Conservation (phyloP, 2,888 invertebrate genomes). For the Sarcophaga variegata region DNA sequence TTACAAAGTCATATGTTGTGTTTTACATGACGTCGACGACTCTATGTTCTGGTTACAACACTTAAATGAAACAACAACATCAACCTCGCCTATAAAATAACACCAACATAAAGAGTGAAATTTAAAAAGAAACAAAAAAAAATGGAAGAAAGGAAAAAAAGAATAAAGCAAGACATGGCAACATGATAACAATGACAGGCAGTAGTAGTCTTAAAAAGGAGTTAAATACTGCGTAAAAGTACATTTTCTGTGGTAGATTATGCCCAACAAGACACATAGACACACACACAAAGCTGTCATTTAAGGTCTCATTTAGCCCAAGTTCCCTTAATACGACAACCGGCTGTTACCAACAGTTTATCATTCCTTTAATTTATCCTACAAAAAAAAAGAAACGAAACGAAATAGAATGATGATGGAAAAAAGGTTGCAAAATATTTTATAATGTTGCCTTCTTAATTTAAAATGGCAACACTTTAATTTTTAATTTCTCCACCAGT, state of each 20-base stretch:
- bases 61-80: constrained; percentile 31
- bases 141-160: background rate
- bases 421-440: constrained; percentile 49
- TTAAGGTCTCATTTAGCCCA: constrained; percentile 52
- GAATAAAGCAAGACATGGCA: constrained; percentile 1
- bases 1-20: constrained; percentile 66
- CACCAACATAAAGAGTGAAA: background rate
- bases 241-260: constrained; percentile 48
- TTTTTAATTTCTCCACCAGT: constrained; percentile 35
- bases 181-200: constrained; percentile 41
- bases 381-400: background rate
- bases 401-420: background rate
- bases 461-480: constrained; percentile 40
- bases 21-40: constrained; percentile 55
- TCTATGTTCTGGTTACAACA: constrained; percentile 37
- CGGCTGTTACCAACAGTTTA: constrained; percentile 18
- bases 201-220: constrained; percentile 42
- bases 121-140: background rate
- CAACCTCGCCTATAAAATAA: background rate
- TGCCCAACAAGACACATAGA: background rate
- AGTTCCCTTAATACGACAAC: constrained; percentile 19
- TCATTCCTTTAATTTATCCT: background rate
- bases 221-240: constrained; percentile 53
- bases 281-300: constrained; percentile 32
- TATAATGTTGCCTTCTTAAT: constrained; percentile 15